Conservation (phyloP, 2,888 invertebrate genomes). For the Tanaodytes sp. region DNA sequence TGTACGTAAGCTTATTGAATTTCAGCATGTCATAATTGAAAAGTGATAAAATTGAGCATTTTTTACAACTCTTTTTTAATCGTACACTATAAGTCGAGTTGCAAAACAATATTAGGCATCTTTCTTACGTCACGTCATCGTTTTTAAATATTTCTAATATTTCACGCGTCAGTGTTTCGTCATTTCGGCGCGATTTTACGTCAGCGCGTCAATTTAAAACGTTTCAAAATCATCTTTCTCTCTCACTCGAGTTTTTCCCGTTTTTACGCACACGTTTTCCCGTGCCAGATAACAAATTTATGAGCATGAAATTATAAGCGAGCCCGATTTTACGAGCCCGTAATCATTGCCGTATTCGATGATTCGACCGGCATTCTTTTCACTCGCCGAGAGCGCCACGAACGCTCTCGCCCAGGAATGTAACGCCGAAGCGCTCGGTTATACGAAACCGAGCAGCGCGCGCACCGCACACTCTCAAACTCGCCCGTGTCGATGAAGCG, state of each 20-base stretch:
- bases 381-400: constrained; percentile 23
- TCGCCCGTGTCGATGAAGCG: constrained; percentile 5
- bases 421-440: constrained; percentile 35
- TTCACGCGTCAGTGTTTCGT: too few relatives aligned
- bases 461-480: constrained; percentile 28
- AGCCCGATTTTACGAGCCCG: constrained; percentile 25
- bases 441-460: constrained; percentile 26
- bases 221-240: neutral
- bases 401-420: constrained; percentile 41
- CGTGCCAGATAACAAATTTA: too few relatives aligned
- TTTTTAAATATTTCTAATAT: too few relatives aligned
- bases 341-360: constrained; percentile 23
- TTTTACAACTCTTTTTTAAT: too few relatives aligned
- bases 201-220: neutral
- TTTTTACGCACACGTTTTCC: constrained; percentile 3
- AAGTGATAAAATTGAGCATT: too few relatives aligned
- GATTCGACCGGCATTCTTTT: constrained; percentile 37
- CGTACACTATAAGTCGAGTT: too few relatives aligned
- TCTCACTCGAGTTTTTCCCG: neutral
- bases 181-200: constrained; percentile 9
- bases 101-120: too few relatives aligned
- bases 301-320: too few relatives aligned
- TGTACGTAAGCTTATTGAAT: too few relatives aligned
- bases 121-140: too few relatives aligned
- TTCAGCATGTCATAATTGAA: too few relatives aligned